These are phyloP conservation scores for Eupleurogrammus muticus DNA, from an alignment of 2,797 vertebrate species.

Conservation along the genomic window DNA sequence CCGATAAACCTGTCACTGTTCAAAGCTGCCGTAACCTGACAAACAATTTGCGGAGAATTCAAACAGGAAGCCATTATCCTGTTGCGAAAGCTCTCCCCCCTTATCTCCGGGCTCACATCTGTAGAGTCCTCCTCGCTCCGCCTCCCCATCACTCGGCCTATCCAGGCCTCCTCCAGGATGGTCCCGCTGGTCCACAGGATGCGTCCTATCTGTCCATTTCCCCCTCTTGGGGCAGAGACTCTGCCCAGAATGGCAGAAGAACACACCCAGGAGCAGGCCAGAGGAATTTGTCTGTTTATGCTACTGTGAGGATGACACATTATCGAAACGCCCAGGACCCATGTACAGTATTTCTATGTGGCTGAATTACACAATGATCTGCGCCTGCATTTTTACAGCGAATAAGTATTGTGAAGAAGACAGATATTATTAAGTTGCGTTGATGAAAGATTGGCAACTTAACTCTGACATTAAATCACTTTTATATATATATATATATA, in stretches of 20 bases:
- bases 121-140: constrained; percentile 58
- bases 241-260: constrained; percentile 48
- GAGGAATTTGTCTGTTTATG: constrained; percentile 71
- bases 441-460: constrained; percentile 1
- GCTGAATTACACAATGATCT: background rate
- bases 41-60: constrained; percentile 69
- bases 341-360: background rate
- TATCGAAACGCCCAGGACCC: constrained; percentile 28
- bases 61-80: constrained; percentile 85
- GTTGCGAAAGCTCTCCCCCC: constrained; percentile 63
- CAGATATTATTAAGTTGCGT: background rate
- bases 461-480: too few relatives aligned
- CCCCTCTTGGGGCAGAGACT: constrained; percentile 55
- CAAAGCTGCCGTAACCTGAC: constrained; percentile 70
- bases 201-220: constrained; percentile 69
- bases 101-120: constrained; percentile 83
- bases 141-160: constrained; percentile 59
- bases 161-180: constrained; percentile 51
- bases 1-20: constrained; percentile 72
- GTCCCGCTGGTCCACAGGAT: constrained; percentile 75
- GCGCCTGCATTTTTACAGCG: background rate
- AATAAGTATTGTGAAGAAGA: background rate
- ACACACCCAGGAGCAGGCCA: constrained; percentile 67
- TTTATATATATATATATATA: too few relatives aligned
- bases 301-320: constrained; percentile 38